Base-by-base conservation (phyloP, 2,888 invertebrate species). In the Orchestes rusci region DNA sequence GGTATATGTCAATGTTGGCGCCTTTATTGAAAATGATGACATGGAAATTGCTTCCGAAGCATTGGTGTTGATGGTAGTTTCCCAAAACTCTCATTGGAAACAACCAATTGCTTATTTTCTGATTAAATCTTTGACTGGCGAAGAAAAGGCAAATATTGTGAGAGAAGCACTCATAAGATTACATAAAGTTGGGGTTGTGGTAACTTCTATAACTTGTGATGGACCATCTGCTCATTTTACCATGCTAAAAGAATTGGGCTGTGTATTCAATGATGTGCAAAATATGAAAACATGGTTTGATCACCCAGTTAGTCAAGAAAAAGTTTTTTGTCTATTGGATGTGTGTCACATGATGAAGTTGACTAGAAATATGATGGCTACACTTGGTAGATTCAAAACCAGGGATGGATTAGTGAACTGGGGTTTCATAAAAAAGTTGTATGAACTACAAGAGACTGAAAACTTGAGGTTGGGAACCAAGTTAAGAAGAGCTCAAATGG, bases 71-170 rank as follows among this genome's bases (percentile, higher is more conserved):
- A 43, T 53, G 52, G 49, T 51, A 15, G 53, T 53, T 18, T 32
- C 43, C 13, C 15, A 43, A 4, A 45, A 51, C 13, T 12, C 13
- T 7, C 15, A 40, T 10, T 52, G 53, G 52, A 55, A 55, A 40
- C 16, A 53, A n/a, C 53, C 52, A 5, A 39, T 53, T n/a, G 51
- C 45, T 12, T 55, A 55, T 38, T 50, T 43, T 43, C 47, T 55
- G 4, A 52, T 49, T 20, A 43, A 47, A 34, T 16, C 23, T 12
- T 17, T 51, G 15, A 45, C 44, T n/a, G 53, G 48, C 13, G 15
- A 29, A 20, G 50, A 52, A 40, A 47, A 47, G 33, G 46, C 50
- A 2, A 47, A 50, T 30, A 40, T 50, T 16, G 36, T 50, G 7
- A 33, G n/a, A 15, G n/a, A 51, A 30, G 28, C 39, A 13, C 35